A percentile compares a stretch with the other conserved stretches of the same genome.
Evolutionary conservation across 2,888 invertebrate genomes (phyloP).

Genomic region (Rhagonycha lutea): DNA sequence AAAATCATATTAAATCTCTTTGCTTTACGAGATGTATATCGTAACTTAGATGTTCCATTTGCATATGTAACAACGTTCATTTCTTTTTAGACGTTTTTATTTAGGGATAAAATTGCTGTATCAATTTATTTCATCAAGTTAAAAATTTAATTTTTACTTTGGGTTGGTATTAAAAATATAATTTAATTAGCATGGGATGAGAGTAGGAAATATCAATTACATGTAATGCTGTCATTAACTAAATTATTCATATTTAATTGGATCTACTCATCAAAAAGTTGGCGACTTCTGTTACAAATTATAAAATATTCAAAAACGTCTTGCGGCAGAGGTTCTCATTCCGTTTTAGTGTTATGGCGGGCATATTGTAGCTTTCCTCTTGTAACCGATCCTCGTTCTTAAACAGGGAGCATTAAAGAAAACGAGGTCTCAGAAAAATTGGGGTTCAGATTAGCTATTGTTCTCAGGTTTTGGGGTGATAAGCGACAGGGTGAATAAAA

Average conservation of each 20-base stretch:
- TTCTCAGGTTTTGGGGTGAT: constrained; percentile 52
- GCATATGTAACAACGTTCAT: constrained; percentile 54
- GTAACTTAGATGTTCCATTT: constrained; percentile 56
- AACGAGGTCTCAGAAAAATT: constrained; percentile 35
- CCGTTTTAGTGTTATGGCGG: constrained; percentile 55
- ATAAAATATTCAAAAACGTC: constrained; percentile 54
- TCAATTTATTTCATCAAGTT: neutral
- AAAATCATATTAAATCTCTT: constrained; percentile 34
- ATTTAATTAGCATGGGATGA: constrained; percentile 45
- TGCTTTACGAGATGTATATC: constrained; percentile 49
- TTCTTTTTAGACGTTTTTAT: constrained; percentile 14
- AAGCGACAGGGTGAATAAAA: constrained; percentile 57
- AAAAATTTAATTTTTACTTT: neutral
- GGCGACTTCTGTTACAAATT: constrained; percentile 55
- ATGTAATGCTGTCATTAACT: constrained; percentile 54
- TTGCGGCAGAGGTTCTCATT: constrained; percentile 52
- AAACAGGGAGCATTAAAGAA: constrained; percentile 36
- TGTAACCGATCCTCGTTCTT: constrained; percentile 43
- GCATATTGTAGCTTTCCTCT: constrained; percentile 48
- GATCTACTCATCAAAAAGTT: constrained; percentile 55
- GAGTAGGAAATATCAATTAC: constrained; percentile 53
- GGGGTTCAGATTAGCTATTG: constrained; percentile 53
- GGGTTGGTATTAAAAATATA: constrained; percentile 15
- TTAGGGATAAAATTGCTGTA: neutral
- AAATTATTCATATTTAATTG: constrained; percentile 57